A percentile compares a stretch with the other conserved stretches of the same genome.
Evolutionary conservation across 2,888 invertebrate genomes (phyloP).

Genomic region (Dinocampus coccinellae): DNA sequence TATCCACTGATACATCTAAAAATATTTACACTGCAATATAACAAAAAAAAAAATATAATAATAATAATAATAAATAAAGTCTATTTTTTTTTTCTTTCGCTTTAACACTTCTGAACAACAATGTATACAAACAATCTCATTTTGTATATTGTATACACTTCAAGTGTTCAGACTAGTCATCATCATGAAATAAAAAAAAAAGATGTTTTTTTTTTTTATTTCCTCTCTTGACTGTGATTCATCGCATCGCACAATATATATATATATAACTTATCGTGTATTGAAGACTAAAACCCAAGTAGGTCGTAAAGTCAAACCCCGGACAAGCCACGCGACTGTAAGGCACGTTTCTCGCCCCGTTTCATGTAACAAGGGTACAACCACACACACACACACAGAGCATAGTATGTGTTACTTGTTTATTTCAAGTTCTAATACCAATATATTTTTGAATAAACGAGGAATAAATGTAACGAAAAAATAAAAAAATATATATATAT

Average conservation of each 20-base stretch:
- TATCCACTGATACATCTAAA: no score
- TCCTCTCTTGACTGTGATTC: not conserved
- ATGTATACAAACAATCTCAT: not conserved
- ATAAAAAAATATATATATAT: not conserved
- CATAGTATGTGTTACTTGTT: slow-evolving; percentile 7
- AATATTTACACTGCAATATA: no score
- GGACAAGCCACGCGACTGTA: slow-evolving; percentile 41
- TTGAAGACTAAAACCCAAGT: slow-evolving; percentile 41
- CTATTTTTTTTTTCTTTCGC: not conserved
- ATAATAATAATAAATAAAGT: no score
- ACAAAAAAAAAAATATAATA: not conserved
- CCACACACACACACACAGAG: slow-evolving; percentile 8
- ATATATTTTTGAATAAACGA: not conserved
- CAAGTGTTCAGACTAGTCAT: not conserved
- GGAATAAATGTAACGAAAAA: slow-evolving; percentile 6
- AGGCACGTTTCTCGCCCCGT: slow-evolving; percentile 26
- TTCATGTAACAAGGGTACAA: slow-evolving; percentile 43
- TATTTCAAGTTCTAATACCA: not conserved
- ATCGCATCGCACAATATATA: not conserved
- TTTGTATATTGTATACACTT: not conserved
- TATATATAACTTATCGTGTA: slow-evolving; percentile 8
- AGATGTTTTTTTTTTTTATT: not conserved
- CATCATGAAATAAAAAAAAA: not conserved
- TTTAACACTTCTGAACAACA: not conserved
- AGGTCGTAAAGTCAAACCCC: slow-evolving; percentile 44